These are phyloP conservation scores for Centropus bengalensis DNA, from an alignment of 2,113 vertebrate genomes.

Conservation along the genomic window DNA sequence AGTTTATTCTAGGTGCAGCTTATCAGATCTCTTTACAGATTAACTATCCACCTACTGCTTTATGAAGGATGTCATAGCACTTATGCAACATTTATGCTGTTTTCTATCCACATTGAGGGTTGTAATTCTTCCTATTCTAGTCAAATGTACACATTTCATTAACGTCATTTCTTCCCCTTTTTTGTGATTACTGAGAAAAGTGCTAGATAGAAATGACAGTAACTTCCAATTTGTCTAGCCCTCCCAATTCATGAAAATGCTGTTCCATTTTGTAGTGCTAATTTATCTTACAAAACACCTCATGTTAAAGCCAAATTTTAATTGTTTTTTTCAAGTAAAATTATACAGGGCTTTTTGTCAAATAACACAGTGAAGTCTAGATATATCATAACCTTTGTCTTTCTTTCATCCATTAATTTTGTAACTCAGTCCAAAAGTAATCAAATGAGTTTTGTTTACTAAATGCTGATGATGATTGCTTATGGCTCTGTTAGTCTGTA, in stretches of 20 bases:
- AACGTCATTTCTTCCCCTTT: constrained; percentile 9
- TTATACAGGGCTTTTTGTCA: constrained; percentile 44
- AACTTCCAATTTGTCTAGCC: constrained; percentile 21
- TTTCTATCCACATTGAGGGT: constrained; percentile 27
- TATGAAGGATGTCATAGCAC: constrained; percentile 15
- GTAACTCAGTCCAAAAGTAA: constrained; percentile 57
- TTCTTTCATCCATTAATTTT: constrained; percentile 55
- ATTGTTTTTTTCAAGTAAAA: constrained; percentile 64
- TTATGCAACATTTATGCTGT: constrained; percentile 5
- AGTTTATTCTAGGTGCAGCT: constrained; percentile 12
- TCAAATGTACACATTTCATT: constrained; percentile 44
- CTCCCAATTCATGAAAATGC: constrained; percentile 14
- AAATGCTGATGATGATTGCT: constrained; percentile 20
- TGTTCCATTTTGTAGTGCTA: constrained; percentile 8
- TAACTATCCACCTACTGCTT: constrained; percentile 44
- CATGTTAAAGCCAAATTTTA: constrained; percentile 52
- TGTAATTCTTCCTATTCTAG: constrained; percentile 29
- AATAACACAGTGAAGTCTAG: constrained; percentile 57
- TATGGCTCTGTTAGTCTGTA: constrained; percentile 1
- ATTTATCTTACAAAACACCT: constrained; percentile 34
- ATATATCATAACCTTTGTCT: constrained; percentile 39
- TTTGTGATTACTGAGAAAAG: constrained; percentile 7
- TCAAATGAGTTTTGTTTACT: constrained; percentile 66
- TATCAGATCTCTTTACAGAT: constrained; percentile 18
- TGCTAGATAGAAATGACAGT: not conserved